Base-by-base conservation (phyloP, 2,797 vertebrate species). In the Alfaro cultratus region DNA sequence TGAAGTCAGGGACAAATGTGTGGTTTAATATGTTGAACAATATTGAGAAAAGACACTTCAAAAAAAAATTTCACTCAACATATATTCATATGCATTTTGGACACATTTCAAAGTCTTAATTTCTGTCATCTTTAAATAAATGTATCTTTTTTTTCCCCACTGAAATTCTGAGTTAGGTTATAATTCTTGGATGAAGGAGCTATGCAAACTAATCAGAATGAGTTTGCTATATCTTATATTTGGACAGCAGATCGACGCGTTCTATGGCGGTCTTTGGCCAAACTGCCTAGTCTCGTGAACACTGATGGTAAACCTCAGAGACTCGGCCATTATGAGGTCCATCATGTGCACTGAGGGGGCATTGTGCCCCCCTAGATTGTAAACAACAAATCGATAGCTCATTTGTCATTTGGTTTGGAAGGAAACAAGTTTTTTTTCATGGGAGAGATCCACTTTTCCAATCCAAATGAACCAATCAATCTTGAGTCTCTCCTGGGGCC, bases 311-410 rank as follows among this genome's bases (percentile, higher is more conserved):
- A 87, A 88, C 90, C 86, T 83, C 7, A 1, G 93, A 90, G 90
- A 91, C 85, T 82, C 43, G 6, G 78, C 87, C 89, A 93, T 94
- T 92, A 95, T 91, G 89, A 95, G 87, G 89, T 95, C 91, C 88
- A 92, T 94, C 92, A 94, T 93, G 93, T 70, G 85, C 80, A 83
- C 90, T 75, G 89, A 83, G 80, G 91, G 88, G 84, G 86, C 79
- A 85, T 60, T 81, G 83, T 85, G 88, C 87, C 83, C 83, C 41
- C 85, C 88, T 26, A 45, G 87, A 93, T 93, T 86, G 93, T 89
- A 93, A 95, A 95, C 92, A 95, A 94, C 92, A 93, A 94, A 96
- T 96, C 95, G 81, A 96, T 95, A 95, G 89, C 91, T 95, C 91
- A 95, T 96, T 95, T 95, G 95, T 95, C 94, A 95, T 94, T 94